Base-by-base conservation (phyloP, 2,113 vertebrate species). In the Odocoileus virginianus region DNA sequence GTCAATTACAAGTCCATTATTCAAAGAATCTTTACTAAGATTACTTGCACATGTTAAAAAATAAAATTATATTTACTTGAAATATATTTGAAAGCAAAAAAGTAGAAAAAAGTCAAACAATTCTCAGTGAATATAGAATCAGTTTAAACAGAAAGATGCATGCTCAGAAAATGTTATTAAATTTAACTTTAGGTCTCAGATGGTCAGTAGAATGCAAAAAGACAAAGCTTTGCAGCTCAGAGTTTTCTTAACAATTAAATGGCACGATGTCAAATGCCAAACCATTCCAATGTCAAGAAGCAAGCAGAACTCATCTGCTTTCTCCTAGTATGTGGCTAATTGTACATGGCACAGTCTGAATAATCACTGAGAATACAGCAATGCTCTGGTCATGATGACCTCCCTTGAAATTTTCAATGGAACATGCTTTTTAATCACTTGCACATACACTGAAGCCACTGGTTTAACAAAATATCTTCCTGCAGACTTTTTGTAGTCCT, bases 361-460 rank as follows among this genome's bases (percentile, higher is more conserved):
- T 40, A 57, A 52, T 30, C 4, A 27, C 19, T 21, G 21, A 92
- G n/a, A 89, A 19, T 57, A 43, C 92, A 96, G 47, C 47, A 23
- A n/a, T 28, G 15, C 64, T 60, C 17, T 30, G 93, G 88, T 98
- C 92, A 92, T 15, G 17, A 4, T 85, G 61, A 60, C 40, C 67
- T 13, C 64, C 97, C 16, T 97, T 71, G 85, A 95, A 89, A 95
- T 55, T 28, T 16, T 97, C 94, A 50, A 54, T 25, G 84, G 89
- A 96, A 86, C 0, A 30, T 47, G 27, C 87, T 97, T 98, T 74
- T 40, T 13, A 52, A 91, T 89, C 30, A 79, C 9, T 67, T 58
- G 36, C 21, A 97, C 28, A 64, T 96, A 14, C 14, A 36, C n/a
- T 84, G 17, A 96, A 89, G 25, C 67, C 57, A 58, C 2, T 76